Evolutionary conservation across 2,797 vertebrate genomes (phyloP).

Genomic region (Buphagus erythrorhynchus): DNA sequence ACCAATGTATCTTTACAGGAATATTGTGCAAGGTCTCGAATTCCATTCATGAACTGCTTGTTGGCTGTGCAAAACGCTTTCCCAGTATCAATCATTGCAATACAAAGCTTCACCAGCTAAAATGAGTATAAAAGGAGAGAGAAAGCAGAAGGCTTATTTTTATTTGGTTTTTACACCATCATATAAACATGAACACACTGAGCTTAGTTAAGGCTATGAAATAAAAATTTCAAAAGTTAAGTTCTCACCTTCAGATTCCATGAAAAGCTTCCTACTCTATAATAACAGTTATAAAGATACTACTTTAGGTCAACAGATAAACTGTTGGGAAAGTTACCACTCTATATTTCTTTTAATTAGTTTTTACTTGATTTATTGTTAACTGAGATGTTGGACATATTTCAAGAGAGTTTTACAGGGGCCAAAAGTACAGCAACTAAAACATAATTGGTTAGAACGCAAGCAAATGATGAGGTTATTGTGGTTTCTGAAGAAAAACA

Average conservation of each 20-base stretch:
- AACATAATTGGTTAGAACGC: background rate
- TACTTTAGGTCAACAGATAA: background rate
- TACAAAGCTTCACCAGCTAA: constrained; percentile 96
- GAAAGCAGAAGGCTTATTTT: background rate
- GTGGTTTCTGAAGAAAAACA: background rate
- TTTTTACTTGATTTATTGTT: background rate
- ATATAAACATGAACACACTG: background rate
- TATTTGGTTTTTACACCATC: background rate
- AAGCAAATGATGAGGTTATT: background rate
- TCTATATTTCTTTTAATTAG: background rate
- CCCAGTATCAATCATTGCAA: constrained; percentile 96
- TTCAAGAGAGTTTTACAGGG: background rate
- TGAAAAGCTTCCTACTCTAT: background rate
- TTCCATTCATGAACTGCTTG: constrained; percentile 95
- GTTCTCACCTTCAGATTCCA: background rate
- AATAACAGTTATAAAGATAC: background rate
- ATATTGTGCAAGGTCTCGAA: constrained; percentile 93
- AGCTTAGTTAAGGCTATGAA: background rate
- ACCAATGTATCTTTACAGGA: constrained; percentile 92
- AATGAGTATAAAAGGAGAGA: background rate
- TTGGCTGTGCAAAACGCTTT: constrained; percentile 96
- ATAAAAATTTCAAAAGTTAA: background rate
- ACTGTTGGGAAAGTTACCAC: background rate
- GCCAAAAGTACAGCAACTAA: background rate
- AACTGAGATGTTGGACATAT: background rate